Percentiles rank a stretch among this genome's conserved stretches.
Conservation (phyloP, 1,140 invertebrate species). For the Ooceraea biroi region DNA sequence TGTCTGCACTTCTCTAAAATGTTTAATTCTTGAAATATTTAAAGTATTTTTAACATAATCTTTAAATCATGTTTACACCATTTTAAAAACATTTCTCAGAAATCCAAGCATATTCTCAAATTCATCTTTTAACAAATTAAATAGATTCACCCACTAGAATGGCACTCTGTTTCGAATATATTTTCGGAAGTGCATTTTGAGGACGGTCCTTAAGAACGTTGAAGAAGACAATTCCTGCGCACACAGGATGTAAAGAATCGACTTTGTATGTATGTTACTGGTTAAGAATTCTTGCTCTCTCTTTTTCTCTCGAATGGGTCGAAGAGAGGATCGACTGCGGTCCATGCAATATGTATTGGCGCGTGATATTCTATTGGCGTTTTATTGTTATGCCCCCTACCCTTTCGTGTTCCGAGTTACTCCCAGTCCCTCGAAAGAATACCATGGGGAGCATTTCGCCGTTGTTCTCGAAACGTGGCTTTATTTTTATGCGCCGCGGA, state of each 20-base stretch:
- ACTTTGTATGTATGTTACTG: conserved; percentile 3
- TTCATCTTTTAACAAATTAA: not conserved
- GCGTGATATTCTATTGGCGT: conserved; percentile 73
- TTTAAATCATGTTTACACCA: too few species aligned
- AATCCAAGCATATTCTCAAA: not conserved
- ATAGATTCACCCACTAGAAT: not conserved
- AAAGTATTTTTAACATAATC: too few species aligned
- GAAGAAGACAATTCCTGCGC: not conserved
- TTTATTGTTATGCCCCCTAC: conserved; percentile 64
- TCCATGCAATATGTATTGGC: conserved; percentile 70
- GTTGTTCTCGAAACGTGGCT: conserved; percentile 48
- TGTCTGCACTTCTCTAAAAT: too few species aligned
- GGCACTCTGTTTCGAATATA: not conserved
- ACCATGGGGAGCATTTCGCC: conserved; percentile 46
- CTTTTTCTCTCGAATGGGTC: not conserved
- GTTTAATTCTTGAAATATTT: too few species aligned
- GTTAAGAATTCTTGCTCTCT: conserved; percentile 1
- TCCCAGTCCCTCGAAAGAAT: conserved; percentile 17
- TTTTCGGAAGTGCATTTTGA: not conserved
- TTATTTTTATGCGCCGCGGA: conserved; percentile 46
- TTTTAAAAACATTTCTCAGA: not conserved
- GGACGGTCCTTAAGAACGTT: not conserved
- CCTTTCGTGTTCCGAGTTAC: not conserved
- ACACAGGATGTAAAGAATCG: not conserved
- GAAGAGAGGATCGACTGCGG: conserved; percentile 19